Evolutionary conservation across 2,113 vertebrate species (phyloP).

Genomic region (Dasyurus viverrinus): DNA sequence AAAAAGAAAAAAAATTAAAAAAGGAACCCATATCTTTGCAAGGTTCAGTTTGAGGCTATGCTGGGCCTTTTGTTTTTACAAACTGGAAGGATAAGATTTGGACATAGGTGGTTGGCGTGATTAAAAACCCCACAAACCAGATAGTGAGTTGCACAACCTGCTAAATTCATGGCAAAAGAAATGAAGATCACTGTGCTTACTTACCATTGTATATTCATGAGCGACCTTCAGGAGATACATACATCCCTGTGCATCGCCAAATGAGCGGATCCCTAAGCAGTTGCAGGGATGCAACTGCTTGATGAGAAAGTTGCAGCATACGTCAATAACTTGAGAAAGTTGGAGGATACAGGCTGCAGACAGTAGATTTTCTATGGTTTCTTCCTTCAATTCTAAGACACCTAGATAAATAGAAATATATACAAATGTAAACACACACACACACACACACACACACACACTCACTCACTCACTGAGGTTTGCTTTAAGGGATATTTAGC

Average conservation of each 20-base stretch:
- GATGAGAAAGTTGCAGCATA: conserved; percentile 97
- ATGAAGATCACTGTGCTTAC: conserved; percentile 76
- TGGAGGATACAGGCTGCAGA: conserved; percentile 96
- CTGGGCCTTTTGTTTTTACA: conserved; percentile 19
- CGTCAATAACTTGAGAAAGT: conserved; percentile 96
- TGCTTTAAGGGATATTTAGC: not conserved
- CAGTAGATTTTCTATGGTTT: conserved; percentile 96
- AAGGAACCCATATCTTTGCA: not conserved
- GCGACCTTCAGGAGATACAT: conserved; percentile 94
- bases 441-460: not conserved
- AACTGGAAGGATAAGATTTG: not conserved
- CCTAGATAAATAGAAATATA: conserved; percentile 80
- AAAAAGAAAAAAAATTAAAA: not conserved
- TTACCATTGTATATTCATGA: conserved; percentile 97
- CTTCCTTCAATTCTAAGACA: conserved; percentile 95
- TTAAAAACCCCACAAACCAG: not conserved
- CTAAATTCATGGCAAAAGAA: conserved; percentile 4
- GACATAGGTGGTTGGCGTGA: not conserved
- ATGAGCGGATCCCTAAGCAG: conserved; percentile 96
- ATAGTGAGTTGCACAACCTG: not conserved
- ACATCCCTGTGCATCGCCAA: conserved; percentile 97
- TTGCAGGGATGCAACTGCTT: conserved; percentile 98
- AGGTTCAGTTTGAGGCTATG: not conserved
- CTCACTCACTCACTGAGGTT: not conserved
- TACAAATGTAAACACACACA: not conserved